phyloP scores from a whole-genome alignment of 2,113 vertebrate species.

The Alligator sinensis region DNA sequence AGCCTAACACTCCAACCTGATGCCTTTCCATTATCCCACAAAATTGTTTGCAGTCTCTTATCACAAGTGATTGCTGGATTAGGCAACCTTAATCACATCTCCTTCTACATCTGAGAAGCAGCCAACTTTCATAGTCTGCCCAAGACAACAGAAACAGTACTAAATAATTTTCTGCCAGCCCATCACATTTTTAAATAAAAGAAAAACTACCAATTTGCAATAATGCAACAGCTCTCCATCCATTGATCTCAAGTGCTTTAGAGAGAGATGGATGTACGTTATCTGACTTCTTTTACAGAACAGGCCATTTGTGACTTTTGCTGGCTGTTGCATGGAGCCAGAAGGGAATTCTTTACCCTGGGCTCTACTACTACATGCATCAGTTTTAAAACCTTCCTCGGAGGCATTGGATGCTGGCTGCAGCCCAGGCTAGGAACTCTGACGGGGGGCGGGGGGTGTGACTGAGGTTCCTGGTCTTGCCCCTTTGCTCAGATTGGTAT shows the following conservation, averaged over 20 bases:
- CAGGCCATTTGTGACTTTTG: not conserved
- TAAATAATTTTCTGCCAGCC: not conserved
- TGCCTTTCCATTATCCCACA: not conserved
- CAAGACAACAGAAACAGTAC: not conserved
- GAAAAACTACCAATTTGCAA: not conserved
- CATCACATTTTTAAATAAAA: not conserved
- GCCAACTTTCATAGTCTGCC: not conserved
- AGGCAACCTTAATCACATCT: not conserved
- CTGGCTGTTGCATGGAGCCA: no score
- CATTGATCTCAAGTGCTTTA: not conserved
- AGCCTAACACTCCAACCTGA: not conserved
- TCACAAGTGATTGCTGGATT: not conserved
- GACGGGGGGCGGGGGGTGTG: no score
- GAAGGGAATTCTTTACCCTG: no score
- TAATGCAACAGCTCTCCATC: not conserved
- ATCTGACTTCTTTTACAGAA: not conserved
- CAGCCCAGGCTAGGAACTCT: no score
- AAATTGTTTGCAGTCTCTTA: not conserved
- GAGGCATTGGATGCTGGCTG: no score
- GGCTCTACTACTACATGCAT: no score
- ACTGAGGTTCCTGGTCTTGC: no score
- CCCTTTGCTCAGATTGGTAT: no score
- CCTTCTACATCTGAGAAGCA: not conserved
- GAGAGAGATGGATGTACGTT: not conserved
- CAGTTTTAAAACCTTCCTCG: no score